Percentiles rank a stretch among this genome's conserved stretches.
Evolutionary conservation across 2,113 vertebrate species (phyloP).

Genomic region (Heloderma charlesbogerti): DNA sequence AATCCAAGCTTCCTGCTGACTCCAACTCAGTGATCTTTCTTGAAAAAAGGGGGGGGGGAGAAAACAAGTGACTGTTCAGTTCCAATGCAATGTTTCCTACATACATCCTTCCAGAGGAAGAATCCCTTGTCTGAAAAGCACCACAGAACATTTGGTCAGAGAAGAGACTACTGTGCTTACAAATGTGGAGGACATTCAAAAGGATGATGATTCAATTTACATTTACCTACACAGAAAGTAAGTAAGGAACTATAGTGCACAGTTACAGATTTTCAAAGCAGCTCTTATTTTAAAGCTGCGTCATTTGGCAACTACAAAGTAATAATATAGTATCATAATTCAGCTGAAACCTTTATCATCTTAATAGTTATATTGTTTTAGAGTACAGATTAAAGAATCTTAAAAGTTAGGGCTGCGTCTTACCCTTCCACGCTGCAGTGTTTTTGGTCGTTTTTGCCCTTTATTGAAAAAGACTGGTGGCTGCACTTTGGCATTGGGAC

Average conservation of each 20-base stretch:
- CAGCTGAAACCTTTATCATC: neutral
- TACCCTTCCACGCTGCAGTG: conserved; percentile 92
- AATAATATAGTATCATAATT: neutral
- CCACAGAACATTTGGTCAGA: neutral
- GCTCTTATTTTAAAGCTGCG: neutral
- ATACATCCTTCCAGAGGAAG: neutral
- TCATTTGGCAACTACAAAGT: accelerated
- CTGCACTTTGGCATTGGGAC: conserved; percentile 85
- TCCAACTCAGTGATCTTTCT: neutral
- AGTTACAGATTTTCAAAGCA: conserved; percentile 15
- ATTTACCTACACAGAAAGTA: neutral
- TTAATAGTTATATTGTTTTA: neutral
- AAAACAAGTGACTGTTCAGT: neutral
- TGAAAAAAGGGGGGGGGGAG: neutral
- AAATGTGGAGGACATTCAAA: neutral
- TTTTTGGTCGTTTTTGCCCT: conserved; percentile 86
- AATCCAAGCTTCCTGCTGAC: neutral
- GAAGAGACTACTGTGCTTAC: too few species aligned
- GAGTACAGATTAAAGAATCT: accelerated
- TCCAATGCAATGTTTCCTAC: neutral
- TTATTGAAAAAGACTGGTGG: conserved; percentile 89
- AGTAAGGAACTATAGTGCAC: neutral
- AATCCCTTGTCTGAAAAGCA: neutral
- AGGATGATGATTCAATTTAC: neutral
- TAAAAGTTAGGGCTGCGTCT: conserved; percentile 48